phyloP scores from a whole-genome alignment of 1,140 invertebrate genomes.

The Drosophila insularis region DNA sequence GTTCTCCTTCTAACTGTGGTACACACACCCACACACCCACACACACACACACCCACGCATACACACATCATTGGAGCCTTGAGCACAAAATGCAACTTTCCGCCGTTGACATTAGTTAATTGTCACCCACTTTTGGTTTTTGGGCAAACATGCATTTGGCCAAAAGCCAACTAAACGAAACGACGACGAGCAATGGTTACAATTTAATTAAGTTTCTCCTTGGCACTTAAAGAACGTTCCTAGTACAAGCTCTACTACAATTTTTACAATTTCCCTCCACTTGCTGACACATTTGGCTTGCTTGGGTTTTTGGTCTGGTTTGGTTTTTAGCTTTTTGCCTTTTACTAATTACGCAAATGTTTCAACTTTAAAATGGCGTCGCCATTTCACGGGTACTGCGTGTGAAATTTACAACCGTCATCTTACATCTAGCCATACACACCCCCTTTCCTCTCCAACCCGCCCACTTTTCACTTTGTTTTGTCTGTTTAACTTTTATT shows the following conservation, averaged over 20 bases:
- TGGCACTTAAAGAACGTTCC: conserved; percentile 53
- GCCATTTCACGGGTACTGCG: conserved; percentile 55
- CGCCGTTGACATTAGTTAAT: conserved; percentile 73
- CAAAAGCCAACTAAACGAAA: conserved; percentile 62
- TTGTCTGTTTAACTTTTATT: conserved; percentile 77
- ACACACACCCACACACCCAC: conserved; percentile 12
- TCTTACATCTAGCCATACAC: conserved; percentile 22
- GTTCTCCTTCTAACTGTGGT: no score
- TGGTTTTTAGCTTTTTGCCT: conserved; percentile 21
- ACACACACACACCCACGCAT: conserved; percentile 6
- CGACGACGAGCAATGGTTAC: conserved; percentile 53
- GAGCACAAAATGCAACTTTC: conserved; percentile 34
- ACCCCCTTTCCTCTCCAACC: neutral
- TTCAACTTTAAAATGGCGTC: conserved; percentile 68
- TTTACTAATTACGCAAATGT: conserved; percentile 76
- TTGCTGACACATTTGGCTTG: conserved; percentile 1
- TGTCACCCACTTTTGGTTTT: conserved; percentile 53
- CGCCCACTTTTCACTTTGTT: conserved; percentile 64
- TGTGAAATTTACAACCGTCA: conserved; percentile 66
- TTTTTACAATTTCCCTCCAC: conserved; percentile 12
- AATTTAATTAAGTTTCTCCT: conserved; percentile 71
- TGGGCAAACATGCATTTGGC: conserved; percentile 69
- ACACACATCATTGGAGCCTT: conserved; percentile 41
- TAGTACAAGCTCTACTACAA: neutral
- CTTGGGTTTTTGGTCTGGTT: conserved; percentile 1